Base-by-base conservation (phyloP, 2,113 vertebrate species). In the Poecilia latipinna region DNA sequence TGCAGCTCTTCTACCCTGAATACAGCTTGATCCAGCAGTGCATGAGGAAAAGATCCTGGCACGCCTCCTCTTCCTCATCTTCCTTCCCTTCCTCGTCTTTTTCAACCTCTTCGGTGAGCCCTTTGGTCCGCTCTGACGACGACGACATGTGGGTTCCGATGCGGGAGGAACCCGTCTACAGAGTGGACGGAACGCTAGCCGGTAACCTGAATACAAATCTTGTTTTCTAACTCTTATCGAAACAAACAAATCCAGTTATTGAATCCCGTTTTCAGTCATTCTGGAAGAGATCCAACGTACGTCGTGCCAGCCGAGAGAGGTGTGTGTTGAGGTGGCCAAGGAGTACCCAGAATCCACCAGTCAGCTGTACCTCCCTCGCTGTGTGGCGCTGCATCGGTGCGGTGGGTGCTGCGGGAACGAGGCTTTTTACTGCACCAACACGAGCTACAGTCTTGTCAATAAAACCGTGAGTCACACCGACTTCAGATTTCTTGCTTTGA, bases 351-450 rank as follows among this genome's bases (percentile, higher is more conserved):
- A 93, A 68, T 93, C 89, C 88, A 92, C 89, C 80, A 93, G 87
- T 70, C 89, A 90, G 19, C 85, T 93, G 68, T 94, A 92, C 87
- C 66, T 91, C 73, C 94, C 94, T 33, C 91, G 86, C 64, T 95
- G 94, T 1, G 92, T 94, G 78, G 84, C 91, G 8, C 86, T 94
- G 84, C 92, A 94, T 61, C 92, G 94, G 19, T 95, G 94, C 6
- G 92, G 93, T 0, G 94, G 94, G 28, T 95, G 94, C 90, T 95
- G 94, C 79, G 70, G 51, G 72, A 90, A 79, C 28, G 93, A 94
- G 86, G 88, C 90, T 4, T 74, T 62, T 39, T 91, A 93, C 84
- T 95, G 94, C 87, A 83, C 87, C 33, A 95, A 94, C 33, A 95
- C 91, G 0, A 93, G 91, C 26, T 80, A 94, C 75, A 24, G 82